Conservation (phyloP, 2,888 invertebrate species). For the Pristionchus fissidentatus region DNA sequence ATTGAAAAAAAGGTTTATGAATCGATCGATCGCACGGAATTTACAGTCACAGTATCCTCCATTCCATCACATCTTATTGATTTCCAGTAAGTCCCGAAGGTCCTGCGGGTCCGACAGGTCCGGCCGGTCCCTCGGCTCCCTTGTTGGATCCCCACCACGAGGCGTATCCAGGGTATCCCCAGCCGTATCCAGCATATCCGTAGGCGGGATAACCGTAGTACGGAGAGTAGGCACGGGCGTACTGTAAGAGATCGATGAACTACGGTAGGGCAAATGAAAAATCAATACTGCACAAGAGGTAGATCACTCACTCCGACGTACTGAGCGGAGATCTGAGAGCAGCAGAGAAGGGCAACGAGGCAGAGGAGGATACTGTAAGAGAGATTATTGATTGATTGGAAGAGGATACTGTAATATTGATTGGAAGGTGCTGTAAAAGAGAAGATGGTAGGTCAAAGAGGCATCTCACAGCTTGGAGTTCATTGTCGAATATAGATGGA, state of each 20-base stretch:
- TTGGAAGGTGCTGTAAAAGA: neutral
- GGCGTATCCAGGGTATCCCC: conserved; percentile 41
- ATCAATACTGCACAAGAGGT: neutral
- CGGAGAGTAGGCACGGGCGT: conserved; percentile 32
- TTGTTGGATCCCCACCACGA: conserved; percentile 38
- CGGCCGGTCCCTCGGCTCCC: conserved; percentile 25
- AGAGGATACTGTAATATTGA: neutral
- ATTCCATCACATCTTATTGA: neutral
- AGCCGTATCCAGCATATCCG: conserved; percentile 22
- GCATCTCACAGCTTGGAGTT: conserved; percentile 41
- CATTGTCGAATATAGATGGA: conserved; percentile 6
- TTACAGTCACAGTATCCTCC: conserved; percentile 35
- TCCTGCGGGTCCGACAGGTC: neutral
- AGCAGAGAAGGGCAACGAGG: conserved; percentile 36
- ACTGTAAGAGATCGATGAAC: neutral
- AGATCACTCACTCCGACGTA: conserved; percentile 20
- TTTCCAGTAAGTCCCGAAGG: conserved; percentile 39
- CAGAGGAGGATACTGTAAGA: conserved; percentile 42
- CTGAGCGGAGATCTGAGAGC: conserved; percentile 22
- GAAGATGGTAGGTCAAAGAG: too few species aligned
- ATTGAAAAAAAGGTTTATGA: neutral
- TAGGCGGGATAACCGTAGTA: conserved; percentile 26
- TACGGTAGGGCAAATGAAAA: neutral
- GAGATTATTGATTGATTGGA: neutral
- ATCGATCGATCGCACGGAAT: conserved; percentile 6